Evolutionary conservation across 2,113 vertebrate species (phyloP).

Genomic region (Collichthys lucidus): DNA sequence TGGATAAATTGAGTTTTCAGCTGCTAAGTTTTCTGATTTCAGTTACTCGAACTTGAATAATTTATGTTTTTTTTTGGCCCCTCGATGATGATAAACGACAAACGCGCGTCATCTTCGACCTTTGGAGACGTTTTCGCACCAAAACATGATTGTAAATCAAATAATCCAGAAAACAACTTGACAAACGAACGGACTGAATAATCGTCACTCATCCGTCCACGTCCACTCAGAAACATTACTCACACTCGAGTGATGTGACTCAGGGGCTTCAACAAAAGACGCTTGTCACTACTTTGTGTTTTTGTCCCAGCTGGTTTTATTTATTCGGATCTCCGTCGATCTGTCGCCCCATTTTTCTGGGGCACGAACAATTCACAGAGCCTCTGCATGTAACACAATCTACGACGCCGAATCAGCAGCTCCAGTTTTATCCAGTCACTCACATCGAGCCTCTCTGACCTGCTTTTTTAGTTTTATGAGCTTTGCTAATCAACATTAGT

Average conservation of each 20-base stretch:
- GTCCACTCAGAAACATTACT: slow-evolving; percentile 37
- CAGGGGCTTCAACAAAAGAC: slow-evolving; percentile 26
- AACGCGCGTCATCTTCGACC: too few relatives aligned
- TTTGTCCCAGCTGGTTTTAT: neutral
- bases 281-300: slow-evolving; percentile 14
- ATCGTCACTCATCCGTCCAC: neutral
- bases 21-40: too few relatives aligned
- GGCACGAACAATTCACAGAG: neutral
- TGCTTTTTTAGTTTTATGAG: neutral
- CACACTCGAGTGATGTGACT: slow-evolving; percentile 37
- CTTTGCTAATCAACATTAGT: neutral
- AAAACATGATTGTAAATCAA: too few relatives aligned
- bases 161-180: too few relatives aligned
- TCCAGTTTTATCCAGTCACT: neutral
- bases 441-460: neutral
- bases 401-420: neutral
- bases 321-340: neutral
- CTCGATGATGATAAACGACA: too few relatives aligned
- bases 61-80: too few relatives aligned
- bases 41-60: too few relatives aligned
- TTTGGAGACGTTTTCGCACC: too few relatives aligned
- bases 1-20: too few relatives aligned
- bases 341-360: neutral
- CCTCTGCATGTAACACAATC: neutral
- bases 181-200: too few relatives aligned